Conservation (phyloP, 92 coral and sea anemone species). For the Palythoa grandiflora region DNA sequence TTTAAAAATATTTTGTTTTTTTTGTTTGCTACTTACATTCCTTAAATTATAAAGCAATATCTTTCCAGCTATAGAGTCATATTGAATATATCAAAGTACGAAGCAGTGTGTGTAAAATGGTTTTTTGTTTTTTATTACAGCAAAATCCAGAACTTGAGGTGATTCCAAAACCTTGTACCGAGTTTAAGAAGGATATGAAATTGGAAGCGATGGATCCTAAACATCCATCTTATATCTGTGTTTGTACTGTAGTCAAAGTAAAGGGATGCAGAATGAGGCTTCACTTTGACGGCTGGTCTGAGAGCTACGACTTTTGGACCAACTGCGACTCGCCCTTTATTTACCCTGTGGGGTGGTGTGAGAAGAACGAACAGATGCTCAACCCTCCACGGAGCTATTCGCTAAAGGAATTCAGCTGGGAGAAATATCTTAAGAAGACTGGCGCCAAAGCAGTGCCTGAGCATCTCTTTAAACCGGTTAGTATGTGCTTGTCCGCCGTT, state of each 20-base stretch:
- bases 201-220: constrained; percentile 95
- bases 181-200: constrained; percentile 93
- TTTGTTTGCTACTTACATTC: neutral
- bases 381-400: constrained; percentile 93
- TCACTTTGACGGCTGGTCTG: constrained; percentile 99
- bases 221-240: constrained; percentile 97
- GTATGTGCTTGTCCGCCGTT: constrained; percentile 4
- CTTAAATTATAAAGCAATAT: neutral
- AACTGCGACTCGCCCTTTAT: constrained; percentile 91
- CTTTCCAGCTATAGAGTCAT: neutral
- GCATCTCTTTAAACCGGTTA: constrained; percentile 84
- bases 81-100: neutral
- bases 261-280: constrained; percentile 92
- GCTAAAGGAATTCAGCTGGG: constrained; percentile 76
- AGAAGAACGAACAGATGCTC: constrained; percentile 80
- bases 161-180: constrained; percentile 76
- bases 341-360: constrained; percentile 97
- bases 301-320: constrained; percentile 99
- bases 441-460: constrained; percentile 87
- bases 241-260: constrained; percentile 93
- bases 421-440: constrained; percentile 73
- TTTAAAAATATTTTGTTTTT: no score
- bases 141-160: constrained; percentile 76
- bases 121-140: constrained; percentile 22
- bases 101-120: neutral